Evolutionary conservation across 2,888 invertebrate genomes (phyloP).

Genomic region (Lobophora halterata): DNA sequence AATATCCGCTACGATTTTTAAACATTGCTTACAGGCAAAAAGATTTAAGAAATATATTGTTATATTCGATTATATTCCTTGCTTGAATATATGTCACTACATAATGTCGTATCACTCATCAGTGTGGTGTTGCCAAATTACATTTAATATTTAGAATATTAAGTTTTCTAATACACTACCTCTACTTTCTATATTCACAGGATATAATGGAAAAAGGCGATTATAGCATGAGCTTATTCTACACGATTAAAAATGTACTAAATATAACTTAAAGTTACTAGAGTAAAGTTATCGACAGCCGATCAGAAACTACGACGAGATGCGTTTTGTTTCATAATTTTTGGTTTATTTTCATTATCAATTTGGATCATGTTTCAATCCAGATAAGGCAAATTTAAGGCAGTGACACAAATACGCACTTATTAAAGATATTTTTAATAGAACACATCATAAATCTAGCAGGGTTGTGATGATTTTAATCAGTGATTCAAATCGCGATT

Average conservation of each 20-base stretch:
- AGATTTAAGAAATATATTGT: constrained; percentile 65
- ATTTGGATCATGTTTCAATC: neutral
- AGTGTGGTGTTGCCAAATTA: constrained; percentile 75
- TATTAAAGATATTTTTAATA: too few species aligned
- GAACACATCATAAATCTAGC: too few species aligned
- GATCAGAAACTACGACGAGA: constrained; percentile 42
- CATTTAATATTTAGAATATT: constrained; percentile 74
- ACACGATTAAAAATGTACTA: constrained; percentile 43
- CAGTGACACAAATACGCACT: constrained; percentile 11
- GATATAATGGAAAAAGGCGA: constrained; percentile 73
- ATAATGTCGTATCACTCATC: constrained; percentile 71
- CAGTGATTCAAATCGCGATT: too few species aligned
- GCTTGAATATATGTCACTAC: constrained; percentile 60
- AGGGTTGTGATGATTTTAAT: too few species aligned
- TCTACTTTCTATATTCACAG: constrained; percentile 78
- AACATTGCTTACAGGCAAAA: constrained; percentile 65
- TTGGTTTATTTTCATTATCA: neutral
- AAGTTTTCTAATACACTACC: constrained; percentile 76
- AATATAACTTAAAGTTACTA: constrained; percentile 39
- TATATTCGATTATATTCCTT: constrained; percentile 45
- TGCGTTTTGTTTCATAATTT: constrained; percentile 25
- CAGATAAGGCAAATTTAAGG: constrained; percentile 16
- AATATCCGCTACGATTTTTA: constrained; percentile 50
- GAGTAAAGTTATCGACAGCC: constrained; percentile 53
- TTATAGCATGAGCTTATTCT: constrained; percentile 63